Percentiles rank a stretch among this genome's conserved stretches.
Conservation (phyloP, 2,113 vertebrate species). For the Rhadina sibilatrix region DNA sequence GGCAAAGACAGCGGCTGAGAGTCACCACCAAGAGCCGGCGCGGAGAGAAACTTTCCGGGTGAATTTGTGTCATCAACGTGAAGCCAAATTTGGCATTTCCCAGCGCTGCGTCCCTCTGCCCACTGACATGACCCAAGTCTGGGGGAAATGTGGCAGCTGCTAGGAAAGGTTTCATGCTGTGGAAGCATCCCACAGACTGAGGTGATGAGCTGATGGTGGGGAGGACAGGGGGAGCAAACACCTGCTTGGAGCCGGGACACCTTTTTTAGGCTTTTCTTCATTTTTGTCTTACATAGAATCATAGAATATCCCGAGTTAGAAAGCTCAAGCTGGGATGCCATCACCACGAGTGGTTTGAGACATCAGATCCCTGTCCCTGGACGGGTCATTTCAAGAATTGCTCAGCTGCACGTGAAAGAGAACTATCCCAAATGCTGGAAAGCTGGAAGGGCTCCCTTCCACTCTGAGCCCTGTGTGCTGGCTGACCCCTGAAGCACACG, state of each 20-base stretch:
- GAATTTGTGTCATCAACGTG: not conserved
- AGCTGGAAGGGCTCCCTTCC: not conserved
- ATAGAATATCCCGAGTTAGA: not conserved
- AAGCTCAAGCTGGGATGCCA: not conserved
- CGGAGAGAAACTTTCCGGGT: not conserved
- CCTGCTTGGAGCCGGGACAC: not conserved
- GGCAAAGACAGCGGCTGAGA: not conserved
- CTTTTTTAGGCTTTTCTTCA: not conserved
- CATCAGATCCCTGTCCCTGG: not conserved
- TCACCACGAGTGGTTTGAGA: accelerated
- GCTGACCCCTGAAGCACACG: accelerated
- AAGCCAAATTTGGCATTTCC: not conserved
- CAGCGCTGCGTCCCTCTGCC: not conserved
- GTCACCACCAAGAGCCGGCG: not conserved
- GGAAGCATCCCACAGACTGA: not conserved
- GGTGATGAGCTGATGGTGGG: not conserved
- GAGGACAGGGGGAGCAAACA: not conserved
- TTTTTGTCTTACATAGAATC: not conserved
- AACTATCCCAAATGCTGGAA: not conserved
- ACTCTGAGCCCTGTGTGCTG: not conserved
- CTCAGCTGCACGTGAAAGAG: accelerated
- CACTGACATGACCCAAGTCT: accelerated
- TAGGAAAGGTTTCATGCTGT: not conserved
- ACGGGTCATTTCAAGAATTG: not conserved
- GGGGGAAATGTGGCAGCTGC: not conserved